Evolutionary conservation across 1,140 invertebrate genomes (phyloP), one percentile per base, ranked within the genome.

Genomic region (Drosophila sproati): DNA sequence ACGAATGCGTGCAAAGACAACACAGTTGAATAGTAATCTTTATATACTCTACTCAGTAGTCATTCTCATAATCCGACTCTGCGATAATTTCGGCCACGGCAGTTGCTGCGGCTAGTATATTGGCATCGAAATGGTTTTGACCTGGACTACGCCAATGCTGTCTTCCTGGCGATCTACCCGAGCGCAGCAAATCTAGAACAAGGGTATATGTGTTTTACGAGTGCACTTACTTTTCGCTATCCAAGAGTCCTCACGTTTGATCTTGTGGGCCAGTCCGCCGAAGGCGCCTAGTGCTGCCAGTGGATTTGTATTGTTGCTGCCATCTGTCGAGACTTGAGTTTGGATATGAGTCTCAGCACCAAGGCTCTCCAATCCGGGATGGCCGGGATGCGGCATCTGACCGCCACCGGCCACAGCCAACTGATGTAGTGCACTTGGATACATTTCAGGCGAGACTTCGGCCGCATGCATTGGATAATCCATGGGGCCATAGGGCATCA

Each of bases 401-500:
- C 85, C 80, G 1, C 85, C 75, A 4, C 88, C 74, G 2, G 74
- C 73, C 47, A 88, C 67, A 3, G 91, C 75, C 39, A 82, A 51
- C 31, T 89, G 85, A 37, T 89, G 86, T 34, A 89, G 37, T 7
- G 86, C 77, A 3, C 62, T 60, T 0, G 86, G 78, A 37, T 82
- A 67, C 81, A 86, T 77, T 37, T 91, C 78, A 1, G 83, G 80
- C 0, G 74, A 76, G 5, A 89, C 62, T 7, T 92, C 92, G 3
- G 75, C 77, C 0, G 68, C 79, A 60, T 92, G 91, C 55, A 92
- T 74, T 2, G 79, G 79, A 45, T 92, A 92, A 51, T 92, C 91
- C 78, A 92, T 86, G 37, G 80, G 81, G 29, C 80, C 82, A 12
- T 92, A 93, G 55, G 91, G 91, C 90, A 92, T 92, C 86, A 92